Conservation (phyloP, 2,113 vertebrate genomes). For the Symphodus melops region DNA sequence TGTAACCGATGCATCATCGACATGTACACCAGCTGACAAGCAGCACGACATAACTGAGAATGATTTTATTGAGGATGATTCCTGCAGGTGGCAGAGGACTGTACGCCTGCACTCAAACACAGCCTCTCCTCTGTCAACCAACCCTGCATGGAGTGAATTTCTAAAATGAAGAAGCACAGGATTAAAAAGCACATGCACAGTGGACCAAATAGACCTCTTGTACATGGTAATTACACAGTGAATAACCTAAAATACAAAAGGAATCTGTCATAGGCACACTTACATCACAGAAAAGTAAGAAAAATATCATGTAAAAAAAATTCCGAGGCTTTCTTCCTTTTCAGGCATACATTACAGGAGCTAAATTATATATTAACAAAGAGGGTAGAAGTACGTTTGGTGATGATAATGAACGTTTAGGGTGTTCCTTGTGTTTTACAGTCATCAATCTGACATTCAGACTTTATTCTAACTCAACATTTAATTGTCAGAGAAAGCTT, state of each 20-base stretch:
- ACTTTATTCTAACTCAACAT: constrained; percentile 38
- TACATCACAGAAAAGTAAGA: constrained; percentile 16
- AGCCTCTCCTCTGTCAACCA: constrained; percentile 46
- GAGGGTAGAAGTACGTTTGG: constrained; percentile 23
- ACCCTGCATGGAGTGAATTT: constrained; percentile 69
- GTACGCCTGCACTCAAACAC: constrained; percentile 47
- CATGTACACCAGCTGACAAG: constrained; percentile 19
- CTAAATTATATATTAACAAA: constrained; percentile 37
- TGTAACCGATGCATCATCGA: constrained; percentile 79
- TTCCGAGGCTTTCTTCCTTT: constrained; percentile 21
- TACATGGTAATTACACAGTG: constrained; percentile 7
- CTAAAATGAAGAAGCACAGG: constrained; percentile 57
- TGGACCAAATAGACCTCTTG: constrained; percentile 40
- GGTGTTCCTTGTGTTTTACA: constrained; percentile 41
- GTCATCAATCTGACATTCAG: constrained; percentile 29
- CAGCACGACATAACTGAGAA: constrained; percentile 15
- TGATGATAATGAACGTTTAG: constrained; percentile 51
- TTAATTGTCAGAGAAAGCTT: constrained; percentile 46
- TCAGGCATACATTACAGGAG: constrained; percentile 29
- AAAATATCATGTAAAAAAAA: too few species aligned
- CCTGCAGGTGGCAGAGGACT: constrained; percentile 55
- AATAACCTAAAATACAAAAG: constrained; percentile 19
- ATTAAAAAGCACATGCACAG: constrained; percentile 60
- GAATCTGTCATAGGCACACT: constrained; percentile 20
- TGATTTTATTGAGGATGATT: constrained; percentile 25